phyloP scores from a whole-genome alignment of 2,888 invertebrate species.

The Eubasilissa splendida region DNA sequence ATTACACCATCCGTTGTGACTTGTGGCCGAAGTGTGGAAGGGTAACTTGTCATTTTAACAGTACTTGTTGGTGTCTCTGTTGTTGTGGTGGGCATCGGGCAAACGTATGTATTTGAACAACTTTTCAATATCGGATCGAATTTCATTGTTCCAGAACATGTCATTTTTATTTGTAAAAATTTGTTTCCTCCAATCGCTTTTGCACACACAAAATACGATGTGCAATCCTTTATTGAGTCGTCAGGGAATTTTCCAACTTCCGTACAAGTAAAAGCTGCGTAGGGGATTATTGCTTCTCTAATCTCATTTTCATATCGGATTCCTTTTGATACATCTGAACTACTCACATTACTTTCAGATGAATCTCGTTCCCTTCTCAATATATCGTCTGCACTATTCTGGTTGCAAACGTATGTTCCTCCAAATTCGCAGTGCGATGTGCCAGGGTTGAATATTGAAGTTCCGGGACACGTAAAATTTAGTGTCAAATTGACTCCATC shows the following conservation, averaged over 20 bases:
- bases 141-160: constrained; percentile 12
- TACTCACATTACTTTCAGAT: not conserved
- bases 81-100: not conserved
- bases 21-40: not conserved
- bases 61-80: not conserved
- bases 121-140: constrained; percentile 38
- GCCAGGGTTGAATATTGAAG: constrained; percentile 42
- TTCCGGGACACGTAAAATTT: constrained; percentile 41
- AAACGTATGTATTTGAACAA: constrained; percentile 30
- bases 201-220: constrained; percentile 43
- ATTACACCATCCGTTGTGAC: not conserved
- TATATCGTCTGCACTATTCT: not conserved
- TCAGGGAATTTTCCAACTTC: constrained; percentile 45
- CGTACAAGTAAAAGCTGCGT: constrained; percentile 18
- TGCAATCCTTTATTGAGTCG: constrained; percentile 25
- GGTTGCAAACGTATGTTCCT: constrained; percentile 13
- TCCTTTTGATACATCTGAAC: no score
- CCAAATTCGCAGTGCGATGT: constrained; percentile 42
- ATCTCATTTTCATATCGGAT: no score
- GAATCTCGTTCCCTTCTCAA: not conserved
- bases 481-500: constrained; percentile 25
- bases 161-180: constrained; percentile 31
- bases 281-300: not conserved
- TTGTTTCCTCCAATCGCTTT: not conserved
- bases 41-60: not conserved